phyloP scores from a whole-genome alignment of 2,888 invertebrate genomes.

The Caenorhabditis virilis region DNA sequence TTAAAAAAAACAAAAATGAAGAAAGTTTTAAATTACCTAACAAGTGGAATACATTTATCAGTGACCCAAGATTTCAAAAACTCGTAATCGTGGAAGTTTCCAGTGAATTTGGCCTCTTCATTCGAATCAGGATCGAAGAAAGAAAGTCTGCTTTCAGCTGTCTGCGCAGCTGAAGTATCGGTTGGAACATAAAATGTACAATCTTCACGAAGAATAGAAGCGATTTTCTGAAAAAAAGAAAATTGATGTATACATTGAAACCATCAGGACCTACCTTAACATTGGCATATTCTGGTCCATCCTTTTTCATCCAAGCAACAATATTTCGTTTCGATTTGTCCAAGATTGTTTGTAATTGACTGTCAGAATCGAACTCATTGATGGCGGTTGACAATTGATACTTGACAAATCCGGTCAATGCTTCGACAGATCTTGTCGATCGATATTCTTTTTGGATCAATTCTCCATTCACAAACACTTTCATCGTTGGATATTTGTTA shows the following conservation, averaged over 20 bases:
- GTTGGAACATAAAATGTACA: conserved; percentile 91
- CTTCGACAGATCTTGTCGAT: conserved; percentile 80
- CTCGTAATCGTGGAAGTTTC: conserved; percentile 73
- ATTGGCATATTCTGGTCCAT: conserved; percentile 53
- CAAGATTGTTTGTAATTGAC: conserved; percentile 52
- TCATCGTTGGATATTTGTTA: conserved; percentile 95
- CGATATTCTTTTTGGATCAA: conserved; percentile 71
- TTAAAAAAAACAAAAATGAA: background rate
- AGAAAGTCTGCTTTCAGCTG: conserved; percentile 50
- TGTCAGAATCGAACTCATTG: conserved; percentile 76
- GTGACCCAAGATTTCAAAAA: conserved; percentile 85
- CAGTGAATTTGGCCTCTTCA: conserved; percentile 63
- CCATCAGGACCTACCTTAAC: conserved; percentile 31
- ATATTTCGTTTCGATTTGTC: conserved; percentile 63
- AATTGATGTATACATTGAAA: background rate
- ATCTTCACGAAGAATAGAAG: conserved; percentile 88
- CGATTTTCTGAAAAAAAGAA: conserved; percentile 56
- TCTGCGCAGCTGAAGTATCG: conserved; percentile 72
- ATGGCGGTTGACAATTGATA: conserved; percentile 87
- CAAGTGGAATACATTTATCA: conserved; percentile 93
- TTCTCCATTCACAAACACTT: conserved; percentile 77
- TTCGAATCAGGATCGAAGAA: conserved; percentile 62
- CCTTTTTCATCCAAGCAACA: conserved; percentile 55
- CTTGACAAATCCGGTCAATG: conserved; percentile 85
- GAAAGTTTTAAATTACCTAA: conserved; percentile 76